Conservation (phyloP, 1,140 invertebrate genomes). For the Pseudomyrmex pallidus region DNA sequence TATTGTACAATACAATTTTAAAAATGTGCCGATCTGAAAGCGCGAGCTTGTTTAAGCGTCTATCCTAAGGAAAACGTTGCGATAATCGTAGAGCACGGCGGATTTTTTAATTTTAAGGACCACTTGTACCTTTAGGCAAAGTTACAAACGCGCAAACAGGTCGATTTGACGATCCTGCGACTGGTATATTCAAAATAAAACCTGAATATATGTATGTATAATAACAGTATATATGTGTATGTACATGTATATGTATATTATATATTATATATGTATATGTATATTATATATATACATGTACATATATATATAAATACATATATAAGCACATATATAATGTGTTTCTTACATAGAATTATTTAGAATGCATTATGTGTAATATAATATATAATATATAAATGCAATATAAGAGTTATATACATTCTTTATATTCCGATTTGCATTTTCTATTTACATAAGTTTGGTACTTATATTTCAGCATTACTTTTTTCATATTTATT, state of each 20-base stretch:
- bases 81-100: constrained; percentile 27
- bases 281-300: not conserved
- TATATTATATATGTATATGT: not conserved
- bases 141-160: constrained; percentile 46
- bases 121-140: constrained; percentile 60
- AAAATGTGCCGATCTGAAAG: not conserved
- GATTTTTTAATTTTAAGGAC: constrained; percentile 50
- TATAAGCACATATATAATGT: too few species aligned
- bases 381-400: too few species aligned
- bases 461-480: not conserved
- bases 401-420: not conserved
- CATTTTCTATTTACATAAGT: not conserved
- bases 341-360: too few species aligned
- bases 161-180: constrained; percentile 37
- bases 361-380: too few species aligned
- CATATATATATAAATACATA: not conserved
- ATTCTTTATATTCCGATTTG: not conserved
- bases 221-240: not conserved
- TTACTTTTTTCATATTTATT: not conserved
- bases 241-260: not conserved
- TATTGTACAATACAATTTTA: not conserved
- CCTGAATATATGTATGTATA: too few species aligned
- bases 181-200: too few species aligned
- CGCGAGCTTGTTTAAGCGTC: not conserved
- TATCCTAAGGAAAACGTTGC: not conserved